Base-by-base conservation (phyloP, 2,888 invertebrate species). In the Ferrisia virgata region DNA sequence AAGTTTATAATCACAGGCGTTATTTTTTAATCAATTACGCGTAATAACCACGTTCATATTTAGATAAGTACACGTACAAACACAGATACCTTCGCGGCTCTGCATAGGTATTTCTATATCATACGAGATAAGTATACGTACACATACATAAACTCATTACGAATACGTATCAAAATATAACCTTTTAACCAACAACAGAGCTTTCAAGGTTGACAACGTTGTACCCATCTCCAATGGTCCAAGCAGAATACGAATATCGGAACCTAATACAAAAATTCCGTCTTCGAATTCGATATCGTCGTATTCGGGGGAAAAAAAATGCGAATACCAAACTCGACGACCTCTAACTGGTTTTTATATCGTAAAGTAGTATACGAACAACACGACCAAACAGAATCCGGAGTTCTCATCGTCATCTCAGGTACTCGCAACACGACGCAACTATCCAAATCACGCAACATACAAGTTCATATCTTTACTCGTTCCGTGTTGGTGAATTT, bases 321-420 rank as follows among this genome's bases (percentile, higher is more conserved):
- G 33, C 31, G 28, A 72, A 72, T 33, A 72, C 15, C n/a, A 72
- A 72, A 72, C 72, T 72, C 72, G 72, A 33, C 72, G 72, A 72
- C 72, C 72, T 72, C 72, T 72, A 72, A 72, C 72, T 72, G n/a
- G 72, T 72, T 72, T 72, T 72, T 72, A 72, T 33, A 15, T n/a
- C n/a, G n/a, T n/a, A n/a, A n/a, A n/a, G n/a, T n/a, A n/a, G n/a
- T n/a, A n/a, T n/a, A n/a, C n/a, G n/a, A n/a, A n/a, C n/a, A 72
- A 72, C 33, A 33, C 28, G 9, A n/a, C n/a, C n/a, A 72, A 72
- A 72, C 72, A 72, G 33, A 31, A 72, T 72, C 72, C 72, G 72
- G 1, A n/a, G 18, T 64, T 15, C 2, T 43, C n/a, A n/a, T n/a
- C n/a, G n/a, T n/a, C n/a, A n/a, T n/a, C n/a, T n/a, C n/a, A n/a